Percentiles rank a stretch among this genome's conserved stretches.
phyloP scores from a whole-genome alignment of 2,888 invertebrate species.

The Chorisops tibialis region DNA sequence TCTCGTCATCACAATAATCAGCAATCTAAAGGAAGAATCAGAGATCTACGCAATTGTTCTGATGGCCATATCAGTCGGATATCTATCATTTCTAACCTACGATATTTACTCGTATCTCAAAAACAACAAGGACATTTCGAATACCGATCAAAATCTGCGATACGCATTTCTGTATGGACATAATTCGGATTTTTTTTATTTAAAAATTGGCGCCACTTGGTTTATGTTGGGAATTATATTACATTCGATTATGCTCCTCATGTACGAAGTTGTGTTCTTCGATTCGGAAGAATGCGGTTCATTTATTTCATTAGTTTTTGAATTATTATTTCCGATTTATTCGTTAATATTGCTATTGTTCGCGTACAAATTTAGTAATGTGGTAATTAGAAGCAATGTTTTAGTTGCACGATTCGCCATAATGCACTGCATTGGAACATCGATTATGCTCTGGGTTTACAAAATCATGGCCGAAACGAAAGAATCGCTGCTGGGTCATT shows the following conservation, averaged over 20 bases:
- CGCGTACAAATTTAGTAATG: conserved; percentile 79
- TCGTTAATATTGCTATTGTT: conserved; percentile 75
- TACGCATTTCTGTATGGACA: conserved; percentile 59
- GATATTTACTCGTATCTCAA: conserved; percentile 64
- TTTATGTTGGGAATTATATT: conserved; percentile 77
- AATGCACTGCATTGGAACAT: conserved; percentile 77
- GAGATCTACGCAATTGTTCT: conserved; percentile 53
- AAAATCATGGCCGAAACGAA: conserved; percentile 72
- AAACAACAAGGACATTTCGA: conserved; percentile 49
- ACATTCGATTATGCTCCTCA: conserved; percentile 67
- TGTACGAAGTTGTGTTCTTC: conserved; percentile 64
- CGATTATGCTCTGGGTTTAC: conserved; percentile 77
- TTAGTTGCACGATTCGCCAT: conserved; percentile 67
- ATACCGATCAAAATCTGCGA: conserved; percentile 52
- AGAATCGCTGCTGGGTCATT: conserved; percentile 44
- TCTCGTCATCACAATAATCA: conserved; percentile 60
- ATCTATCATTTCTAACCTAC: conserved; percentile 59
- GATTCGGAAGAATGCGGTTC: conserved; percentile 62
- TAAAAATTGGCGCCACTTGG: conserved; percentile 69
- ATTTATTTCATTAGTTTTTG: conserved; percentile 59
- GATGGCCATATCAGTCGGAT: conserved; percentile 41
- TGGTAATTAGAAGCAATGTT: conserved; percentile 55
- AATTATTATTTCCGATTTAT: conserved; percentile 68
- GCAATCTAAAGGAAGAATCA: conserved; percentile 52
- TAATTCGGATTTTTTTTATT: conserved; percentile 72